Base-by-base conservation (phyloP, 2,797 vertebrate species). In the Psittacula derbiana region DNA sequence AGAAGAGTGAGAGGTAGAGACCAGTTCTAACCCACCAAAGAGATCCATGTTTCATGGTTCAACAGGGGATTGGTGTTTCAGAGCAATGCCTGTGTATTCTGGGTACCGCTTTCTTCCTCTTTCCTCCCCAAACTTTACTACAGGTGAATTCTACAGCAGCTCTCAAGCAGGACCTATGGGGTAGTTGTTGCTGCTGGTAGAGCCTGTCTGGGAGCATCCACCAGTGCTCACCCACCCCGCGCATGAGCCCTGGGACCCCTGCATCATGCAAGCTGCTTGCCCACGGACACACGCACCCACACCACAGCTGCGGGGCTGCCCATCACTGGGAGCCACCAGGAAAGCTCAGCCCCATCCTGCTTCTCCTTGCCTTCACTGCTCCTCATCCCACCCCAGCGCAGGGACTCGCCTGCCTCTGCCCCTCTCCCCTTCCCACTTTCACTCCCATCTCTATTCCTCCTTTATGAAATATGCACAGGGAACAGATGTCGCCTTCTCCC, bases 381-480 rank as follows among this genome's bases (percentile, higher is more conserved):
- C 86, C 50, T 55, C 7, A 3, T 61, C 57, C 84, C 69, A 7
- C 25, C 78, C 49, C 25, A 3, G 33, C 9, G 2, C 70, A 12
- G 71, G 21, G 62, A 25, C 47, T 20, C 4, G 27, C 24, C 49
- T 10, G 41, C 9, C 50, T n/a, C 28, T n/a, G 62, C 50, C 71
- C 40, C 36, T 31, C 65, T n/a, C 70, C 70, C 47, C 50, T 41
- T 40, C 8, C 46, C 75, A 28, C 20, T 3, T 20, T 69, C 17
- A 1, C 74, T 76, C 90, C 74, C 91, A 43, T 72, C 96, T 97
- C 97, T 52, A 95, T 97, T 96, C 97, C 97, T 97, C 92, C 96
- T 97, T 97, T 97, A 98, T 98, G 97, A 98, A 98, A 98, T 97
- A 98, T 98, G 97, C 97, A 98, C 97, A 97, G 95, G 46, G 97